Evolutionary conservation across 2,113 vertebrate genomes (phyloP), one percentile per base, ranked within the genome.

Genomic region (Cyprinodon variegatus): DNA sequence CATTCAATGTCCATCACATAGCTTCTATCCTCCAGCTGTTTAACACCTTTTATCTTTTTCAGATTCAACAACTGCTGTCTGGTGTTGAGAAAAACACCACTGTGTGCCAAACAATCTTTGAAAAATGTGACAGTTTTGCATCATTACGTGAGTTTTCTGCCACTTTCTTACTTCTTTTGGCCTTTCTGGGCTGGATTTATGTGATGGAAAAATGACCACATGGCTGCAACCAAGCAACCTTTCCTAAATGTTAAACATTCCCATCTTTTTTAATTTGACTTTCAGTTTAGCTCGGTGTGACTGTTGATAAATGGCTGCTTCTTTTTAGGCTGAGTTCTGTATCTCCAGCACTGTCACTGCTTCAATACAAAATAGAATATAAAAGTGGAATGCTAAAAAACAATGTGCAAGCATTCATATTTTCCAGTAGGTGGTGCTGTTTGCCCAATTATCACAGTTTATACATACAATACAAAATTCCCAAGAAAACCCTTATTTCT

Each of bases 1-100:
- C 29, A 4, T 61, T 70, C 1, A 37, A 0, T 74, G 2, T 11
- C n/a, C 11, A 8, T 57, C 53, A 43, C 3, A 13, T 40, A 15
- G 41, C n/a, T 65, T 2, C 0, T 67, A 39, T 70, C 14, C 76
- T 70, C 10, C 61, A 13, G 13, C 68, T 72, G 3, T 15, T 77
- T 69, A 79, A 43, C 61, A 29, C 64, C 14, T 66, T n/a, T 12
- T 38, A n/a, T 11, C 11, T 15, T 87, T 93, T 92, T 83, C 87
- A 98, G 96, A 91, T 97, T 82, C 95, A 96, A 83, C 91, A 85
- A 11, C 87, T 94, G 68, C 90, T 97, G 0, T 82, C 91, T 73
- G 92, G 93, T 22, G 92, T 95, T 83, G 95, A 96, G 71, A 94
- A 93, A 88, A 95, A 83, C 40, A 79, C 93, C 53, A 86, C 93